These are phyloP conservation scores for Peromyscus leucopus DNA, from an alignment of 2,113 vertebrate genomes.

Conservation along the genomic window DNA sequence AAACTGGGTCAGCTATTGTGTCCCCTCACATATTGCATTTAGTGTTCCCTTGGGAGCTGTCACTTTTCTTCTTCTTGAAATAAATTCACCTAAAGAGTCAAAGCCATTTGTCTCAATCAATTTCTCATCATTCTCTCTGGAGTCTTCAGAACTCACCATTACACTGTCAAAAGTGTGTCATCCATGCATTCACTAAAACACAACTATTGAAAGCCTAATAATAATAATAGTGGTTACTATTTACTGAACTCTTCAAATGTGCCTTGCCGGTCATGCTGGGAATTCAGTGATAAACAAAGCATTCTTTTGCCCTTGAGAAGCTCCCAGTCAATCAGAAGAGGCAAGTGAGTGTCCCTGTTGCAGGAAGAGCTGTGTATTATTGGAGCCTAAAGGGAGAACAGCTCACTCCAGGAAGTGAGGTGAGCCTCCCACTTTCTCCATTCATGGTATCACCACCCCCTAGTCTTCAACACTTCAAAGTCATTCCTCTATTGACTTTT, in stretches of 20 bases:
- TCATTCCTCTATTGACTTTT: background rate
- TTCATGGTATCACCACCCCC: background rate
- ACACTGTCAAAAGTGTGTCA: conserved; percentile 38
- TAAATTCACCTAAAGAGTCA: conserved; percentile 70
- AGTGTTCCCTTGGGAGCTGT: conserved; percentile 63
- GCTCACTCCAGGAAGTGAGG: background rate
- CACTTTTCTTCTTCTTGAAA: conserved; percentile 74
- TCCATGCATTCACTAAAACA: conserved; percentile 50
- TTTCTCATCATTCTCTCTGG: conserved; percentile 53
- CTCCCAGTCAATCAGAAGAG: background rate
- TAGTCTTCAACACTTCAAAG: background rate
- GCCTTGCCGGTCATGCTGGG: background rate
- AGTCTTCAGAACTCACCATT: conserved; percentile 55
- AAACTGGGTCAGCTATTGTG: conserved; percentile 75
- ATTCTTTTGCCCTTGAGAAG: conserved; percentile 30
- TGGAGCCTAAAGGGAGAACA: background rate
- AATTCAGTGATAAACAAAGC: conserved; percentile 20
- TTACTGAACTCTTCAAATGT: conserved; percentile 47
- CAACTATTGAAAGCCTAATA: conserved; percentile 39
- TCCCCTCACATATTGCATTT: conserved; percentile 60
- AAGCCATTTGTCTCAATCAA: conserved; percentile 68
- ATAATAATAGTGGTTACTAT: conserved; percentile 52
- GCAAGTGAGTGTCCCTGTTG: background rate
- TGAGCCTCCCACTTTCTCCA: background rate
- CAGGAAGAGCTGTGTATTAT: background rate